phyloP scores from a whole-genome alignment of 2,888 invertebrate species.

The Dyspetes luteomarginatus region DNA sequence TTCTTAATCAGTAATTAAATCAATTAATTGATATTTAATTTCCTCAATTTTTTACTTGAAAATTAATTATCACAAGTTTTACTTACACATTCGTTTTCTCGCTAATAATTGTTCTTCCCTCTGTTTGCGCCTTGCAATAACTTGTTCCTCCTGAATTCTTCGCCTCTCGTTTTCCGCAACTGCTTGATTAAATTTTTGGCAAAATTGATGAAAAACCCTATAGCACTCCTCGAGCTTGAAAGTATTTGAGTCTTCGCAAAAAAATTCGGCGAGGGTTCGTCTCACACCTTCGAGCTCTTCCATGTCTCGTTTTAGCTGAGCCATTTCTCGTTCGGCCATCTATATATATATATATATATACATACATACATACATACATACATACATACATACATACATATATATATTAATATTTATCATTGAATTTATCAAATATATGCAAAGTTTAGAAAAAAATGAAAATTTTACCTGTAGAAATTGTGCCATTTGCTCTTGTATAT shows the following conservation, averaged over 20 bases:
- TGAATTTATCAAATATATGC: neutral
- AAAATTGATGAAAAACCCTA: constrained; percentile 94
- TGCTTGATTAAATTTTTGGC: constrained; percentile 93
- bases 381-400: too few species aligned
- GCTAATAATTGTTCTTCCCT: constrained; percentile 89
- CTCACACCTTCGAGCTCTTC: constrained; percentile 92
- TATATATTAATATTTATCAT: too few species aligned
- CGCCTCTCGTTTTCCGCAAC: constrained; percentile 94
- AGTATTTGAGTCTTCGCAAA: constrained; percentile 95
- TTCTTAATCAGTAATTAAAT: neutral
- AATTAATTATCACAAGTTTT: constrained; percentile 1
- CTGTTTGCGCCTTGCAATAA: constrained; percentile 90
- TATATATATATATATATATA: constrained; percentile 80
- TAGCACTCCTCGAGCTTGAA: constrained; percentile 98
- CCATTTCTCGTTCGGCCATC: constrained; percentile 92
- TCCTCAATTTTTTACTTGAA: neutral
- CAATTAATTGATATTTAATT: neutral
- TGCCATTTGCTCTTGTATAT: constrained; percentile 94
- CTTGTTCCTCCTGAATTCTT: constrained; percentile 93
- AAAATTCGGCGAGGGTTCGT: constrained; percentile 93
- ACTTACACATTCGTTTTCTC: constrained; percentile 86
- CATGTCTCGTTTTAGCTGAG: constrained; percentile 91
- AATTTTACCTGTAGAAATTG: constrained; percentile 90
- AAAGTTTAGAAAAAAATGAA: neutral
- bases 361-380: too few species aligned